Conservation (phyloP, 1,140 invertebrate species). For the Euborellia annulipes region DNA sequence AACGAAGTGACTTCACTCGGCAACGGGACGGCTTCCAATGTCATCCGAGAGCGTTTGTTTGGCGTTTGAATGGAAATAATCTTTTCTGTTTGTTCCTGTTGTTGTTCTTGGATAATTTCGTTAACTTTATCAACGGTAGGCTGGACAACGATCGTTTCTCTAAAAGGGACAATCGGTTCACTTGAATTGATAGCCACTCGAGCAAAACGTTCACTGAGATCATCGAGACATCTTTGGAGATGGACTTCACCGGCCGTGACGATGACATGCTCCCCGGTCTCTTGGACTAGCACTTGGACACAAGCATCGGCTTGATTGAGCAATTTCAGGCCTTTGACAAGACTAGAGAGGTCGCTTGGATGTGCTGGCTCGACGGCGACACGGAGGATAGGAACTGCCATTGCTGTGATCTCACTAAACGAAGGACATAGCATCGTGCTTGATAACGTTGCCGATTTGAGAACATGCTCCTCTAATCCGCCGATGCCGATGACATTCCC, state of each 20-base stretch:
- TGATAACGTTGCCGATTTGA: constrained; percentile 84
- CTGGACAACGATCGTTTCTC: constrained; percentile 78
- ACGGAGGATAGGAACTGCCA: constrained; percentile 75
- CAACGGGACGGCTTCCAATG: constrained; percentile 50
- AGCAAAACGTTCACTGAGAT: constrained; percentile 64
- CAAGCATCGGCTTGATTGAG: constrained; percentile 89
- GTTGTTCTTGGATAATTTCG: constrained; percentile 46
- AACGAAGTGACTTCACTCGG: constrained; percentile 54
- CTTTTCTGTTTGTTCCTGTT: too few species aligned
- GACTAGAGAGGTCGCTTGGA: constrained; percentile 58
- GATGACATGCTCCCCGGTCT: constrained; percentile 90
- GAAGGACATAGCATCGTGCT: constrained; percentile 68
- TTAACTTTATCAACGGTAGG: constrained; percentile 81
- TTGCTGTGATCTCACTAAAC: constrained; percentile 68
- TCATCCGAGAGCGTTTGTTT: constrained; percentile 55
- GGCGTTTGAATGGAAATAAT: constrained; percentile 47
- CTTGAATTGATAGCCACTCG: constrained; percentile 82
- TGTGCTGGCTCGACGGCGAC: constrained; percentile 88
- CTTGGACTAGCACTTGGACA: constrained; percentile 77
- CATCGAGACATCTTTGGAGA: constrained; percentile 82
- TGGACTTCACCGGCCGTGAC: constrained; percentile 95
- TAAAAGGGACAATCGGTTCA: constrained; percentile 88
- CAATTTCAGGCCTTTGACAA: constrained; percentile 65
- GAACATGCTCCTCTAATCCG: constrained; percentile 66
- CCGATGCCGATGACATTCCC: constrained; percentile 88